Conservation (phyloP, 2,888 invertebrate species). For the Pristionchus exspectatus region DNA sequence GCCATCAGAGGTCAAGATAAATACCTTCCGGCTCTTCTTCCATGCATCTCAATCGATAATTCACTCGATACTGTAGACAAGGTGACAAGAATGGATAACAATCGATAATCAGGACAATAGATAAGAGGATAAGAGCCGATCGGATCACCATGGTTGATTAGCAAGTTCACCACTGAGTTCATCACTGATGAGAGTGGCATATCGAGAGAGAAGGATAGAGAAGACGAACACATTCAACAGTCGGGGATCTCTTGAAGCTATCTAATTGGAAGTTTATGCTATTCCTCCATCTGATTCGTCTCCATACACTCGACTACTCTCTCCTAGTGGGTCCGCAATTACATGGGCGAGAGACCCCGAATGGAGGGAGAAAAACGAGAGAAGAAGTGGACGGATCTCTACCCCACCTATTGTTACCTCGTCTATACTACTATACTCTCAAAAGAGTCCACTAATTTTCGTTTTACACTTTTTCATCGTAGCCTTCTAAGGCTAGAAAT, state of each 20-base stretch:
- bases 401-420: constrained; percentile 41
- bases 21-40: constrained; percentile 22
- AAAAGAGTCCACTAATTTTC: background rate
- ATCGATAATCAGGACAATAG: constrained; percentile 36
- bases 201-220: background rate
- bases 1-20: background rate
- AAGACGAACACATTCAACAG: background rate
- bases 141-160: constrained; percentile 27
- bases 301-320: background rate
- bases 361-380: constrained; percentile 38
- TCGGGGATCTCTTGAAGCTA: background rate
- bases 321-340: constrained; percentile 40
- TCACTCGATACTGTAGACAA: constrained; percentile 35
- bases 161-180: background rate
- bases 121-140: background rate
- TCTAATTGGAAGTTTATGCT: background rate
- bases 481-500: too few species aligned
- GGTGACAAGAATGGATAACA: background rate
- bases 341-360: constrained; percentile 40
- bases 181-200: background rate
- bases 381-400: constrained; percentile 38
- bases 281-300: background rate
- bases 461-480: background rate
- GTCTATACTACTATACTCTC: background rate
- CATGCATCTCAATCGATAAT: constrained; percentile 50